Evolutionary conservation across 2,888 invertebrate species (phyloP), one percentile per base, ranked within the genome.

Genomic region (Ferdinandea cuprea): DNA sequence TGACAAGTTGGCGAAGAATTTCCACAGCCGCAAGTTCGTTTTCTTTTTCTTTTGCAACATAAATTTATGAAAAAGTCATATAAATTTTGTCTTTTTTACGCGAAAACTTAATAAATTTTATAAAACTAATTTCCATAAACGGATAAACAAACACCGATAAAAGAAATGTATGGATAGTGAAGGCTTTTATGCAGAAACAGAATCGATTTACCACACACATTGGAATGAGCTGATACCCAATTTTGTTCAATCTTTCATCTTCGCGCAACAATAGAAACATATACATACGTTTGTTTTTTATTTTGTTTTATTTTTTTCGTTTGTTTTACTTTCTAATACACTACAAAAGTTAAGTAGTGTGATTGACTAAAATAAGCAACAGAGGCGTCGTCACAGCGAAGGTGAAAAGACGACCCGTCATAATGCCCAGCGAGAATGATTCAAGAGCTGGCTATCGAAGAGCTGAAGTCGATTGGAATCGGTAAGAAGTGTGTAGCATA

Each of bases 391-490:
- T 7, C 13, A 13, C 15, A 11, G 17, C 37, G n/a, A 46, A 58
- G 13, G 88, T 89, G 0, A 87, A 87, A n/a, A 61, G 87, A 89
- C 74, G 88, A 88, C 69, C 17, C 19, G 19, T 87, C 87, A 61
- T 87, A 88, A 59, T 87, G 90, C 85, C 58, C 88, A 30, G 76
- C 71, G 59, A 50, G 37, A 68, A 65, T 48, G 35, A 52, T 30
- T 69, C 81, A 8, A 46, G 78, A 48, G 44, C 77, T 37, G 83
- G 83, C 8, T 85, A 85, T 83, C 86, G 88, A 77, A 87, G 89
- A 58, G 86, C 88, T 28, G 85, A 87, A 77, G 88, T 89, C 42
- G 90, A 90, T 86, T 90, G 89, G 90, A 89, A 89, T 71, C 88
- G 90, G 80, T 91, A 88, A 54, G 89, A 42, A 9, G 40, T 25